These are phyloP conservation scores for Sarcophaga subvicina DNA, from an alignment of 2,888 invertebrate species.

Conservation along the genomic window DNA sequence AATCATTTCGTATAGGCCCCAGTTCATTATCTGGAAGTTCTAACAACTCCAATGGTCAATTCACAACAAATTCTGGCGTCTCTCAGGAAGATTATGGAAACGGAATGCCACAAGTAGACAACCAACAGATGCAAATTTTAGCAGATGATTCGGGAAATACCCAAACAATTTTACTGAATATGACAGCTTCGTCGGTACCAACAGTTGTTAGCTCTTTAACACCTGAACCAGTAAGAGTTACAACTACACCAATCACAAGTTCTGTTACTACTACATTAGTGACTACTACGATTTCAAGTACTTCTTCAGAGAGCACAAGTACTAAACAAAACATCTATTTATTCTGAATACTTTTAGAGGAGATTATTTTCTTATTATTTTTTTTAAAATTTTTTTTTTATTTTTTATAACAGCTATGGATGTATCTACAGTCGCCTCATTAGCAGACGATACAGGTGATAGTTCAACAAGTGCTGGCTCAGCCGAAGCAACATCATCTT, in stretches of 20 bases:
- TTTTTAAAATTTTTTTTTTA: not conserved
- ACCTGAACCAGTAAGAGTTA: conserved; percentile 16
- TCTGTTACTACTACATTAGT: conserved; percentile 27
- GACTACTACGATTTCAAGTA: conserved; percentile 1
- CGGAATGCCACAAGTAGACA: conserved; percentile 44
- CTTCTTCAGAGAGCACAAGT: conserved; percentile 31
- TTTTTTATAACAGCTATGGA: conserved; percentile 12
- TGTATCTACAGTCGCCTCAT: conserved; percentile 36
- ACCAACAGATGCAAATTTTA: conserved; percentile 43
- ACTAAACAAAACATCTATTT: not conserved
- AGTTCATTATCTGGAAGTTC: conserved; percentile 39
- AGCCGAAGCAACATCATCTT: conserved; percentile 54
- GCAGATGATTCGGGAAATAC: conserved; percentile 48
- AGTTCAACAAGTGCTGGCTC: conserved; percentile 69
- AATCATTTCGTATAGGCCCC: conserved; percentile 89
- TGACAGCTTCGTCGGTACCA: conserved; percentile 43
- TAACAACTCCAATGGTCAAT: conserved; percentile 22
- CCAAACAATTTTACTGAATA: not conserved
- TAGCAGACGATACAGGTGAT: conserved; percentile 56
- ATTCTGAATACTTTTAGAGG: not conserved
- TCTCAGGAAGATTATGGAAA: conserved; percentile 31
- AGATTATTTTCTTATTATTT: not conserved
- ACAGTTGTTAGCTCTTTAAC: conserved; percentile 10
- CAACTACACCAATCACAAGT: conserved; percentile 35
- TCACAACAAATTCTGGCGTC: conserved; percentile 13